Conservation (phyloP, 2,888 invertebrate genomes). For the Andrena dorsata region DNA sequence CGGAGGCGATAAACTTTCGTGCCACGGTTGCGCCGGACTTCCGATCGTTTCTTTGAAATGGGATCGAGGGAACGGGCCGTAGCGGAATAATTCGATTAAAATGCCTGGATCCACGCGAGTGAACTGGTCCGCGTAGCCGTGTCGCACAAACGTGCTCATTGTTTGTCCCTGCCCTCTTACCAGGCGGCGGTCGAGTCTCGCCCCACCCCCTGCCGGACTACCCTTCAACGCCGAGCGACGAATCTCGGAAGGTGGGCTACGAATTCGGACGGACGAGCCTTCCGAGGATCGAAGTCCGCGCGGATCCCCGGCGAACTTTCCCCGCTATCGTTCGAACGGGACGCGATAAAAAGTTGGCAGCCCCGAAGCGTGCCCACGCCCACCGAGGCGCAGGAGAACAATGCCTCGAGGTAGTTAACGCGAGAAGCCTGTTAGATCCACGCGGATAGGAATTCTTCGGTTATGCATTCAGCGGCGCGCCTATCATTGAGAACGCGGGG, state of each 20-base stretch:
- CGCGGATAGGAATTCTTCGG: slow-evolving; percentile 24
- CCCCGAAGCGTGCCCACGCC: background rate
- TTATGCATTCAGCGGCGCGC: slow-evolving; percentile 6
- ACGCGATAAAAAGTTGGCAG: background rate
- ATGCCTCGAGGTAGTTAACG: background rate
- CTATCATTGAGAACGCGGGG: background rate
- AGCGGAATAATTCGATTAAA: slow-evolving; percentile 51
- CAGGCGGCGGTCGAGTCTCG: background rate
- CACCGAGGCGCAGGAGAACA: slow-evolving; percentile 10
- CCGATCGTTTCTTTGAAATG: slow-evolving; percentile 50
- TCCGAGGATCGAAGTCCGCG: no score
- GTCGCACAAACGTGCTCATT: slow-evolving; percentile 29
- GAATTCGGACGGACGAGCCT: no score
- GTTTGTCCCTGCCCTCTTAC: background rate
- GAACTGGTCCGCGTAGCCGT: slow-evolving; percentile 23
- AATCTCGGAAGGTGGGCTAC: background rate
- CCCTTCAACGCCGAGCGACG: background rate
- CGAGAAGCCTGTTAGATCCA: slow-evolving; percentile 25
- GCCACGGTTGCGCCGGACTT: slow-evolving; percentile 33
- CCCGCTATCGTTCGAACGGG: background rate
- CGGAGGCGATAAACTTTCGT: slow-evolving; percentile 30
- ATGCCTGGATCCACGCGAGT: slow-evolving; percentile 40
- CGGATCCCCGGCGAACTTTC: background rate
- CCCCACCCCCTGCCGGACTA: background rate
- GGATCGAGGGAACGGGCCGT: slow-evolving; percentile 31